Conservation (phyloP, 2,888 invertebrate species). For the Heteromyza rotundicornis region DNA sequence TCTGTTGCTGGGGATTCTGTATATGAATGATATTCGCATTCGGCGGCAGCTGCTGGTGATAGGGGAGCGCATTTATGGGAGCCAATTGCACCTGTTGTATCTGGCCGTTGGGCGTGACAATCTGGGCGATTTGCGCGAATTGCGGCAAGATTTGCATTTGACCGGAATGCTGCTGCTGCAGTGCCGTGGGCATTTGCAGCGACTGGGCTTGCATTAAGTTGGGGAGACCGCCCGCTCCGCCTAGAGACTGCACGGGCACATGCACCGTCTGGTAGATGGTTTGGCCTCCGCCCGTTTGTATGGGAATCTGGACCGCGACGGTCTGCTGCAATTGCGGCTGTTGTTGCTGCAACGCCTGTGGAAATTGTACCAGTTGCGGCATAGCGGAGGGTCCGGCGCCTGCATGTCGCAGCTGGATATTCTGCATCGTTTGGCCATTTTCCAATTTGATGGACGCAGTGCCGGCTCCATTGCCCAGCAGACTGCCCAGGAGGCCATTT, state of each 20-base stretch:
- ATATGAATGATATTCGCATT: slow-evolving; percentile 60
- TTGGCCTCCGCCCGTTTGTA: slow-evolving; percentile 70
- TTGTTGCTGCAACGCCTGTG: slow-evolving; percentile 41
- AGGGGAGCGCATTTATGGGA: slow-evolving; percentile 65
- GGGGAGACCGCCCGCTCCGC: slow-evolving; percentile 63
- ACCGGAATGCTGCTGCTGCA: too few relatives aligned
- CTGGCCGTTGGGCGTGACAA: slow-evolving; percentile 87
- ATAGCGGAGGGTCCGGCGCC: slow-evolving; percentile 38
- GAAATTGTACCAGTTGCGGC: slow-evolving; percentile 61
- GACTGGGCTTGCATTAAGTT: slow-evolving; percentile 64
- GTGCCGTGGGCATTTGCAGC: slow-evolving; percentile 55
- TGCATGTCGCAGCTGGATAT: slow-evolving; percentile 72
- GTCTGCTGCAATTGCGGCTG: slow-evolving; percentile 65
- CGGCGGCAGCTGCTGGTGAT: slow-evolving; percentile 53
- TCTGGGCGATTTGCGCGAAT: slow-evolving; percentile 80
- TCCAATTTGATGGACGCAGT: slow-evolving; percentile 50
- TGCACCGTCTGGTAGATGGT: slow-evolving; percentile 96
- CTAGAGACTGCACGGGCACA: slow-evolving; percentile 85
- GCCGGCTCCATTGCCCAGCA: slow-evolving; percentile 36
- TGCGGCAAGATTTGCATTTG: slow-evolving; percentile 84
- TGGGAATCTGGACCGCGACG: slow-evolving; percentile 81
- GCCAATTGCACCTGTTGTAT: slow-evolving; percentile 89
- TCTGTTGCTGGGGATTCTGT: slow-evolving; percentile 47
- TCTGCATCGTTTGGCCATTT: slow-evolving; percentile 67
- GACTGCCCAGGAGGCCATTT: slow-evolving; percentile 55